Conservation (phyloP, 2,113 vertebrate species). For the Xiphophorus couchianus region DNA sequence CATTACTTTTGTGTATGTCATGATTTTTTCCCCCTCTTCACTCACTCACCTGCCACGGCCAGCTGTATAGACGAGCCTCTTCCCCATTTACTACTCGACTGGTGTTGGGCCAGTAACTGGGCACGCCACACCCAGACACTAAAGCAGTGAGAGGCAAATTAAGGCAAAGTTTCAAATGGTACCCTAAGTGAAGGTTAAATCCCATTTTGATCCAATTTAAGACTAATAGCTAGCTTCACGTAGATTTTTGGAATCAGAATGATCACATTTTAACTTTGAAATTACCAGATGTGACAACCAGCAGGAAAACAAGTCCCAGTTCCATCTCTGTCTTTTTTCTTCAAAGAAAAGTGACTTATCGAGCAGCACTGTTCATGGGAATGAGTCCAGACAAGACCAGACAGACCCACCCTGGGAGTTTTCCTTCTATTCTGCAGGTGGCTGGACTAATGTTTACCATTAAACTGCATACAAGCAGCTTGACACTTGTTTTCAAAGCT, state of each 20-base stretch:
- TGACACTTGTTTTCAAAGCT: background rate
- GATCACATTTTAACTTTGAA: background rate
- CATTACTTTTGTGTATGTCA: background rate
- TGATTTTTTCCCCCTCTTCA: background rate
- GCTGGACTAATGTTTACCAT: background rate
- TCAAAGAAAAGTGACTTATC: conserved; percentile 3
- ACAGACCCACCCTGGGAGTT: conserved; percentile 42
- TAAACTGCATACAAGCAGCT: background rate
- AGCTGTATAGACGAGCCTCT: conserved; percentile 71
- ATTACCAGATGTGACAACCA: conserved; percentile 57
- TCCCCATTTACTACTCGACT: conserved; percentile 66
- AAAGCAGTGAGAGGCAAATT: conserved; percentile 2
- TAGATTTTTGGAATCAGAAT: background rate
- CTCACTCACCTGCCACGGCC: conserved; percentile 71
- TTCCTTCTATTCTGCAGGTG: conserved; percentile 44
- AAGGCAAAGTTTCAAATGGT: background rate
- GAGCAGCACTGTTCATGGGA: conserved; percentile 40
- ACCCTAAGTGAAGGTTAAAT: background rate
- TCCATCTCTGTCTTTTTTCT: conserved; percentile 43
- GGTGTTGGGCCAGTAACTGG: conserved; percentile 41
- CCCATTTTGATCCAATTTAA: background rate
- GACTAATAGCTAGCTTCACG: background rate
- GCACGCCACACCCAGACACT: conserved; percentile 67
- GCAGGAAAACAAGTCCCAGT: conserved; percentile 40
- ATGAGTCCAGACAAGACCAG: conserved; percentile 7